Conservation (phyloP, 2,888 invertebrate genomes). For the Lottia scabra region DNA sequence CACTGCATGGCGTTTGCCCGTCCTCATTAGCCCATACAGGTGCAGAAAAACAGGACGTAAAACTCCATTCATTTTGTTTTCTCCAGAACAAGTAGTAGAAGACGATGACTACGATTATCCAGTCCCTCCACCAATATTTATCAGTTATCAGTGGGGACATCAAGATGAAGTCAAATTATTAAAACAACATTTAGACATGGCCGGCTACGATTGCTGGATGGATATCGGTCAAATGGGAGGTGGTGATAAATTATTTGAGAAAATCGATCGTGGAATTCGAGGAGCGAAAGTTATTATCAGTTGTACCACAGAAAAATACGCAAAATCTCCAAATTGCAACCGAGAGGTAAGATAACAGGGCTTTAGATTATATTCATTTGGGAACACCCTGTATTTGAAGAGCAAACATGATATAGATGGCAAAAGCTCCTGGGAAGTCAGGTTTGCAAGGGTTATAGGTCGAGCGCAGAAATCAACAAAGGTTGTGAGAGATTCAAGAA, state of each 20-base stretch:
- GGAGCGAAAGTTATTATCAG: slow-evolving; percentile 59
- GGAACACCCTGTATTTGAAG: too few species aligned
- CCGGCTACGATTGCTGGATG: slow-evolving; percentile 65
- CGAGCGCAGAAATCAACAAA: too few species aligned
- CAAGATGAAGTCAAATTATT: slow-evolving; percentile 61
- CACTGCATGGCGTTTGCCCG: too few species aligned
- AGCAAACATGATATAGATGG: too few species aligned
- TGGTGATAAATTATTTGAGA: slow-evolving; percentile 64
- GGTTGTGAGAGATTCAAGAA: too few species aligned
- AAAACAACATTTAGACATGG: slow-evolving; percentile 58
- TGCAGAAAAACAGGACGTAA: too few species aligned
- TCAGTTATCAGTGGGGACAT: slow-evolving; percentile 65
- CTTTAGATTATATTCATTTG: too few species aligned
- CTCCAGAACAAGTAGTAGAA: slow-evolving; percentile 45
- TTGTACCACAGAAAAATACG: slow-evolving; percentile 61
- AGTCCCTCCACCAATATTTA: slow-evolving; percentile 41
- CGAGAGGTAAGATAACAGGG: slow-evolving; percentile 55
- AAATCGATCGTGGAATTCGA: slow-evolving; percentile 63
- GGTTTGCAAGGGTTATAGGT: too few species aligned
- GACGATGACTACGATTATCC: slow-evolving; percentile 42
- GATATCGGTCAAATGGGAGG: slow-evolving; percentile 68
- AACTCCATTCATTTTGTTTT: too few species aligned
- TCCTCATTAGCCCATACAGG: too few species aligned
- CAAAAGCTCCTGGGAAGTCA: too few species aligned
- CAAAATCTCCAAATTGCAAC: slow-evolving; percentile 64